phyloP scores from a whole-genome alignment of 1,140 invertebrate genomes.

The Oedothorax gibbosus region DNA sequence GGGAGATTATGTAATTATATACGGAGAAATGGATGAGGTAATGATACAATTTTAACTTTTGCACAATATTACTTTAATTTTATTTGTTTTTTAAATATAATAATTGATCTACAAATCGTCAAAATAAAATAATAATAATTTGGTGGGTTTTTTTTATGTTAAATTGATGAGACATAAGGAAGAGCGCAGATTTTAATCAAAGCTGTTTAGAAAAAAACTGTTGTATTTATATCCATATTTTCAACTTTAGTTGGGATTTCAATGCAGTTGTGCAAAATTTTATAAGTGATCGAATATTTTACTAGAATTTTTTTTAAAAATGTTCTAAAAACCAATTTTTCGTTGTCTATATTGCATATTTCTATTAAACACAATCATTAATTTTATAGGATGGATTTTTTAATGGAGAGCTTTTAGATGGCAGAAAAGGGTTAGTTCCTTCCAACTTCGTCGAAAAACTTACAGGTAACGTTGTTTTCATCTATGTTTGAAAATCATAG shows the following conservation, averaged over 20 bases:
- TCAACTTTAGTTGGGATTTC: no score
- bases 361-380: constrained; percentile 3
- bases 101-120: no score
- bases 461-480: constrained; percentile 62
- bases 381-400: constrained; percentile 83
- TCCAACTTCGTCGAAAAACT: constrained; percentile 97
- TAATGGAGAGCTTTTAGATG: constrained; percentile 95
- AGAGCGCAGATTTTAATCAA: no score
- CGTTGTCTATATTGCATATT: no score
- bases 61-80: not conserved
- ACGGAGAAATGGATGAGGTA: constrained; percentile 84
- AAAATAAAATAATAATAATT: not conserved
- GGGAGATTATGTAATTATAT: constrained; percentile 96
- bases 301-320: not conserved
- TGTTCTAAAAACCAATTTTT: no score
- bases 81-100: no score
- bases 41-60: not conserved
- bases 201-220: no score
- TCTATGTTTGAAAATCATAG: not conserved
- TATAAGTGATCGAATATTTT: not conserved
- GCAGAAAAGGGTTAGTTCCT: constrained; percentile 92
- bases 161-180: no score
- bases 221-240: no score
- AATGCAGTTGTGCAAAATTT: no score
- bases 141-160: no score